These are phyloP conservation scores for Hirudo medicinalis DNA, from an alignment of 1,140 invertebrate species.

Conservation along the genomic window DNA sequence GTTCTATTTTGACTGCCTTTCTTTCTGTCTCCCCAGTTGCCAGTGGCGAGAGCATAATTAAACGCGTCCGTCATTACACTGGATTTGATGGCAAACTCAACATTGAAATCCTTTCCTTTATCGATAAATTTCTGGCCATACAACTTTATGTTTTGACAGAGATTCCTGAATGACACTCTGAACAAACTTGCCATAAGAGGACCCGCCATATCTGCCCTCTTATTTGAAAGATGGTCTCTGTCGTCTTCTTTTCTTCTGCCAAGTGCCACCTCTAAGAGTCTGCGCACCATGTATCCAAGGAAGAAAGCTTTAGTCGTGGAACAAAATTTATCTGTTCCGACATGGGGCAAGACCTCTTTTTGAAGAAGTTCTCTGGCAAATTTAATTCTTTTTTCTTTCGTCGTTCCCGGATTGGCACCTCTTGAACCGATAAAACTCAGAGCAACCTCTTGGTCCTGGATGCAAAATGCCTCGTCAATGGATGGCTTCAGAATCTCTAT, in stretches of 20 bases:
- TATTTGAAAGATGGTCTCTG: slow-evolving; percentile 98
- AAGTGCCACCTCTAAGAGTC: slow-evolving; percentile 75
- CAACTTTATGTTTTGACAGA: slow-evolving; percentile 59
- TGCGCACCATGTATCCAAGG: slow-evolving; percentile 89
- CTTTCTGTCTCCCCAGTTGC: slow-evolving; percentile 99
- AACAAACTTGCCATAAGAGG: slow-evolving; percentile 88
- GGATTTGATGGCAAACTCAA: slow-evolving; percentile 91
- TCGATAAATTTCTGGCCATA: slow-evolving; percentile 98
- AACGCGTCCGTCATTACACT: slow-evolving; percentile 96
- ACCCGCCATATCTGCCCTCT: slow-evolving; percentile 87
- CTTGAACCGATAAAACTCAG: slow-evolving; percentile 92
- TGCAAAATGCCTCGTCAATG: slow-evolving; percentile 95
- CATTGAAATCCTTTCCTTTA: slow-evolving; percentile 89
- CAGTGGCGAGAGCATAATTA: slow-evolving; percentile 89
- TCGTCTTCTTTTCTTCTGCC: slow-evolving; percentile 90
- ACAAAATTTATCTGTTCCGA: slow-evolving; percentile 86
- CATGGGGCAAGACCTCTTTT: slow-evolving; percentile 98
- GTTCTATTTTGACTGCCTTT: slow-evolving; percentile 94
- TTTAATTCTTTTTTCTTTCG: slow-evolving; percentile 94
- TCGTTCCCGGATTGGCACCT: slow-evolving; percentile 88
- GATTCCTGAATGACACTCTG: slow-evolving; percentile 48
- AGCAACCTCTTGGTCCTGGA: slow-evolving; percentile 95
- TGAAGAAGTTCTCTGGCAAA: slow-evolving; percentile 97
- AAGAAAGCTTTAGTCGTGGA: slow-evolving; percentile 98
- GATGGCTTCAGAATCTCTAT: slow-evolving; percentile 99